phyloP scores from a whole-genome alignment of 2,113 vertebrate genomes.

The Peromyscus polionotus region DNA sequence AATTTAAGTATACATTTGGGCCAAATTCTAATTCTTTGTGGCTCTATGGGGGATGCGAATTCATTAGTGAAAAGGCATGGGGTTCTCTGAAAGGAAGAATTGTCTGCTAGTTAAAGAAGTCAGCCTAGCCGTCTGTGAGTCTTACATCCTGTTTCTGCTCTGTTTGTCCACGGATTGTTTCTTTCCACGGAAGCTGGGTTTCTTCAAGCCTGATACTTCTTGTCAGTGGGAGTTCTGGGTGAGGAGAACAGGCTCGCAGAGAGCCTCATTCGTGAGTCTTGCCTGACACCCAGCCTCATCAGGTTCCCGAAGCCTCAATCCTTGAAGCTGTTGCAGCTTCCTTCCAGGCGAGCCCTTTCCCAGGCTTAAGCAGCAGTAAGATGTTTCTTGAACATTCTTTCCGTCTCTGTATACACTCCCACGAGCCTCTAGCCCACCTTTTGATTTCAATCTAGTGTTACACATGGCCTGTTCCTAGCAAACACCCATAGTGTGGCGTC shows the following conservation, averaged over 20 bases:
- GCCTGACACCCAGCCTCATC: background rate
- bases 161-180: conserved; percentile 21
- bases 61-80: conserved; percentile 69
- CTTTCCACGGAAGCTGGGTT: conserved; percentile 16
- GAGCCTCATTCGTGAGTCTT: background rate
- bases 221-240: background rate
- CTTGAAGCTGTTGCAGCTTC: background rate
- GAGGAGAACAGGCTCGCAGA: conserved; percentile 12
- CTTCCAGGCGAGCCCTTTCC: background rate
- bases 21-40: conserved; percentile 73
- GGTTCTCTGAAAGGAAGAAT: conserved; percentile 64
- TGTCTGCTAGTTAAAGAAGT: conserved; percentile 47
- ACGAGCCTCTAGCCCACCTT: background rate
- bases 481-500: background rate
- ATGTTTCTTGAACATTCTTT: background rate
- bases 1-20: conserved; percentile 69
- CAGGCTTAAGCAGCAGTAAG: background rate
- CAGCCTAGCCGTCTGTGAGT: background rate
- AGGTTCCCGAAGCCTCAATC: background rate
- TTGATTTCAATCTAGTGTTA: background rate
- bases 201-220: background rate
- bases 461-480: background rate
- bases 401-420: background rate
- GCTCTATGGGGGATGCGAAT: conserved; percentile 48
- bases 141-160: conserved; percentile 57